phyloP scores from a whole-genome alignment of 1,140 invertebrate genomes.

The Neelides sp. region DNA sequence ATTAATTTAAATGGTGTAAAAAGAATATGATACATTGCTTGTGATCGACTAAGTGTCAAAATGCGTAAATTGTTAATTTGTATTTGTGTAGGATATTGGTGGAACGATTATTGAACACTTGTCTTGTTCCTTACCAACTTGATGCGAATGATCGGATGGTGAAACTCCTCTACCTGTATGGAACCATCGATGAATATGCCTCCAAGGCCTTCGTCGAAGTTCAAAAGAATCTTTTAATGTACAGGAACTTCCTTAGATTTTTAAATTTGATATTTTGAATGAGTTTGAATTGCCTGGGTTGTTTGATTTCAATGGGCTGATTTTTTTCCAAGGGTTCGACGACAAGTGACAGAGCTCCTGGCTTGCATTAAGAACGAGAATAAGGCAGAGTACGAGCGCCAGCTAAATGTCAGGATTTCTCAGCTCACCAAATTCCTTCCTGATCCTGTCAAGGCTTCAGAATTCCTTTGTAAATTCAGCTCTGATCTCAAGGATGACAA shows the following conservation, averaged over 20 bases:
- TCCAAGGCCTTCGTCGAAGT: slow-evolving; percentile 90
- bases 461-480: slow-evolving; percentile 82
- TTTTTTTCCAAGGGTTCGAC: slow-evolving; percentile 49
- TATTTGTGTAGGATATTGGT: slow-evolving; percentile 67
- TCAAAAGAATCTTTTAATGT: slow-evolving; percentile 77
- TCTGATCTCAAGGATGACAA: slow-evolving; percentile 63
- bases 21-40: slow-evolving; percentile 5
- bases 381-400: slow-evolving; percentile 42
- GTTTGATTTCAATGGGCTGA: background rate
- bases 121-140: slow-evolving; percentile 83
- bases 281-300: slow-evolving; percentile 3
- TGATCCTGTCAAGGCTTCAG: slow-evolving; percentile 80
- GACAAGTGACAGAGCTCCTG: slow-evolving; percentile 66
- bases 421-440: slow-evolving; percentile 63
- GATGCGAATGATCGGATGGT: slow-evolving; percentile 80
- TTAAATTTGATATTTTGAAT: background rate
- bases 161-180: slow-evolving; percentile 79
- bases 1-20: slow-evolving; percentile 2
- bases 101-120: slow-evolving; percentile 87
- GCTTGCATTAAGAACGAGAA: slow-evolving; percentile 41
- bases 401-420: slow-evolving; percentile 54
- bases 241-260: slow-evolving; percentile 10
- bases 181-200: slow-evolving; percentile 86
- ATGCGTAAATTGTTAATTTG: slow-evolving; percentile 4
- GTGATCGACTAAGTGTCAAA: background rate